A percentile compares a stretch with the other conserved stretches of the same genome.
phyloP scores from a whole-genome alignment of 1,140 invertebrate genomes.

The Nephotettix cincticeps region DNA sequence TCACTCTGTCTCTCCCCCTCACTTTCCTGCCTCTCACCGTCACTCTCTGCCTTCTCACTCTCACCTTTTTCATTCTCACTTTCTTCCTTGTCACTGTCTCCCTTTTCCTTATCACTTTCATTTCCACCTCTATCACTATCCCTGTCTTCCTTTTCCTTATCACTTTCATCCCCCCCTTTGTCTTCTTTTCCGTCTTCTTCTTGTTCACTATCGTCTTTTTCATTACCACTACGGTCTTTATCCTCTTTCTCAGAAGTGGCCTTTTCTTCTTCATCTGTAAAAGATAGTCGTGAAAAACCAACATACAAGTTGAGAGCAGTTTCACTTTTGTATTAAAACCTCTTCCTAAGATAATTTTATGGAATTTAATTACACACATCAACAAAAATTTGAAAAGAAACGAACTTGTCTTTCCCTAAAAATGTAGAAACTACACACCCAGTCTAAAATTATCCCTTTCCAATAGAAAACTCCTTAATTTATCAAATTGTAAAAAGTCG shows the following conservation, averaged over 20 bases:
- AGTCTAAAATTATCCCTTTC: too few relatives aligned
- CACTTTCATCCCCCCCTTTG: constrained; percentile 20
- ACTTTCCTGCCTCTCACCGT: constrained; percentile 20
- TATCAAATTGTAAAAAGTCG: too few relatives aligned
- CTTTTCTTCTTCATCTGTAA: constrained; percentile 26
- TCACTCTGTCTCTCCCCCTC: constrained; percentile 1
- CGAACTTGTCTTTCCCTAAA: too few relatives aligned
- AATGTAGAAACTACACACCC: too few relatives aligned
- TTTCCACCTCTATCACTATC: constrained; percentile 30
- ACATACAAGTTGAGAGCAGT: too few relatives aligned
- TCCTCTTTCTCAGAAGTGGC: background rate
- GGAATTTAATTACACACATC: too few relatives aligned
- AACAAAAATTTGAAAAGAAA: too few relatives aligned
- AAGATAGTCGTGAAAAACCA: too few relatives aligned
- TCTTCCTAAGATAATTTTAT: too few relatives aligned
- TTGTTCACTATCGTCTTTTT: constrained; percentile 29
- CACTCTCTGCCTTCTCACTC: constrained; percentile 17
- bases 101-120: constrained; percentile 27
- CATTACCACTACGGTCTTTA: constrained; percentile 12
- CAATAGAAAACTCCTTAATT: too few relatives aligned
- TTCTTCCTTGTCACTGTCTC: constrained; percentile 24
- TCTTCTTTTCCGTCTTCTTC: constrained; percentile 25
- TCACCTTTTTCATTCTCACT: constrained; percentile 14
- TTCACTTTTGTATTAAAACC: too few relatives aligned
- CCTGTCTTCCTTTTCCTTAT: constrained; percentile 31